These are phyloP conservation scores for Hiodon tergisus DNA, from an alignment of 2,113 vertebrate genomes.

Conservation along the genomic window DNA sequence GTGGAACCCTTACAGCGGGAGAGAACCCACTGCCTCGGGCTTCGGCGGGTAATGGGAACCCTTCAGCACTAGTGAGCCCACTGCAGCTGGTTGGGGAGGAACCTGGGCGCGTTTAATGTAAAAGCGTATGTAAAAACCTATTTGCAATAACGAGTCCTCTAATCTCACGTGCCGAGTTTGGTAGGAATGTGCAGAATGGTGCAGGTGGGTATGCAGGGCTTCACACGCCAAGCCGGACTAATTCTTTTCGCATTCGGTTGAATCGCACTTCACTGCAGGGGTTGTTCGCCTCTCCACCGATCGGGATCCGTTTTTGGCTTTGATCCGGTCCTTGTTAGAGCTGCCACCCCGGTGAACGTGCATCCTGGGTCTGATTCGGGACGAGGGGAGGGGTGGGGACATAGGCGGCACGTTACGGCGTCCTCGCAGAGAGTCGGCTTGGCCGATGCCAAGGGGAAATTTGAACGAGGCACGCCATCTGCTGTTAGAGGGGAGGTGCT, in stretches of 20 bases:
- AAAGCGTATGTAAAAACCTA: no score
- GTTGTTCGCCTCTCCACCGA: slow-evolving; percentile 60
- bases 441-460: slow-evolving; percentile 31
- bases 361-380: slow-evolving; percentile 58
- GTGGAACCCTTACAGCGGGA: neutral
- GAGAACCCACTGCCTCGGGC: no score
- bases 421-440: slow-evolving; percentile 47
- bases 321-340: slow-evolving; percentile 76
- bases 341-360: slow-evolving; percentile 70
- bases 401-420: slow-evolving; percentile 19
- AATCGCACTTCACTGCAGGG: slow-evolving; percentile 65
- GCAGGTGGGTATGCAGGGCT: slow-evolving; percentile 57
- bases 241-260: slow-evolving; percentile 70
- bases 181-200: slow-evolving; percentile 33
- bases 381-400: slow-evolving; percentile 21
- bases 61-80: no score
- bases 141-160: no score
- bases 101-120: no score
- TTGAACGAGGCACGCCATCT: slow-evolving; percentile 63
- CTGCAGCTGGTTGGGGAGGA: no score
- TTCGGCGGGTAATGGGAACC: no score
- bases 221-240: slow-evolving; percentile 64
- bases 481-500: slow-evolving; percentile 49
- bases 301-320: slow-evolving; percentile 60
- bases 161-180: neutral